Base-by-base conservation (phyloP, 2,797 vertebrate genomes). In the Sebastes variabilis region DNA sequence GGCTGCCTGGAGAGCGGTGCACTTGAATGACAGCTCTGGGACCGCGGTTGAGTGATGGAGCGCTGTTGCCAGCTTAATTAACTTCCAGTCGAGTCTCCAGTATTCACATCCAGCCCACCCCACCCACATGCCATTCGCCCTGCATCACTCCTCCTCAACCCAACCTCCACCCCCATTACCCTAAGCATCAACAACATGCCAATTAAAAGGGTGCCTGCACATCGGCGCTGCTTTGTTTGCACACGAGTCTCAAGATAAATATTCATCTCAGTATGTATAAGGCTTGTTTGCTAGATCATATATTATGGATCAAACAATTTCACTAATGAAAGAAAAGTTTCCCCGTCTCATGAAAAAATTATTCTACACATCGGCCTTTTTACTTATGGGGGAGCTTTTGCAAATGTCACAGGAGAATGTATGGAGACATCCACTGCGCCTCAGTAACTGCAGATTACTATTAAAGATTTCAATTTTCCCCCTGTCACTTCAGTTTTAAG, bases 11-110 rank as follows among this genome's bases (percentile, higher is more conserved):
- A 94, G 90, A 92, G 91, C 4, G 69, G 70, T 27, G 78, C 74
- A 13, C 86, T 80, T 95, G 90, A 95, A 89, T 94, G 93, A 91
- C 93, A 92, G 89, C 87, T 89, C 74, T 79, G 87, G 86, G 88
- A 76, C 83, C 29, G 34, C 2, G 74, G 81, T 79, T 93, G 91
- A 95, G 86, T 93, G 94, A 95, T 93, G 88, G 90, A 92, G 88
- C 80, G 12, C 85, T 72, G 66, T 72, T 87, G 89, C 88, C 73
- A 55, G 89, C 88, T 93, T 95, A 95, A 95, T 95, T 95, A 94
- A 94, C 93, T 93, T 93, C 84, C 79, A 93, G 92, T 88, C 76
- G 66, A 91, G 88, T 91, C 90, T 83, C 85, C 87, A 87, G 90
- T 75, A 89, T 92, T 93, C 88, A 80, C 75, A 81, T 83, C 76